These are phyloP conservation scores for Andrena chrysosceles DNA, from an alignment of 2,888 invertebrate species.

Conservation along the genomic window DNA sequence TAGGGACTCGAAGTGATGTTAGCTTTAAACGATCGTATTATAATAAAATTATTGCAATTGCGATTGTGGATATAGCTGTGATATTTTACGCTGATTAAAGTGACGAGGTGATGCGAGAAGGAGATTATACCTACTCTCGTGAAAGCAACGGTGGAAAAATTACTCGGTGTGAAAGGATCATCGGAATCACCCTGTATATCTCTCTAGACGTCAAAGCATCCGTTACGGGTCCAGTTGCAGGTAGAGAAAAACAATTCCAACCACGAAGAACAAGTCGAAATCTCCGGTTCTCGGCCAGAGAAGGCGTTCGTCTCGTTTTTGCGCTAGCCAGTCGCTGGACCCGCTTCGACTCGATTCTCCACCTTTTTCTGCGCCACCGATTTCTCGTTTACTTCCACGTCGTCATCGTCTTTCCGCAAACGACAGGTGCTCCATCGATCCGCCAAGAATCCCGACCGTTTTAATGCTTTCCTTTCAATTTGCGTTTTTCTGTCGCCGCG, in stretches of 20 bases:
- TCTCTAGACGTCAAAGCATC: conserved; percentile 36
- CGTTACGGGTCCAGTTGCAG: conserved; percentile 75
- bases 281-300: conserved; percentile 22
- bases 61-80: no score
- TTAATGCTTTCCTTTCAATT: conserved; percentile 30
- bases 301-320: conserved; percentile 48
- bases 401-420: conserved; percentile 31
- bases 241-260: conserved; percentile 58
- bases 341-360: conserved; percentile 4
- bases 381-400: conserved; percentile 51
- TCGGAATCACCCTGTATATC: not conserved
- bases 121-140: no score
- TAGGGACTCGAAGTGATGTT: no score
- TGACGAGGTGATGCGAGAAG: no score
- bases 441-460: not conserved
- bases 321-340: conserved; percentile 8
- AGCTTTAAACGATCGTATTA: no score
- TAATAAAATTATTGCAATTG: no score
- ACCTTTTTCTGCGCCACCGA: conserved; percentile 42
- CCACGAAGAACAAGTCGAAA: conserved; percentile 35
- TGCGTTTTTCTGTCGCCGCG: not conserved
- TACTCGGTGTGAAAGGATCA: not conserved
- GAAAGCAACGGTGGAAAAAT: no score
- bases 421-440: conserved; percentile 43
- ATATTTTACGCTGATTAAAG: no score